A percentile compares a stretch with the other conserved stretches of the same genome.
phyloP scores from a whole-genome alignment of 2,888 invertebrate species.

The Cephus rjabovi region DNA sequence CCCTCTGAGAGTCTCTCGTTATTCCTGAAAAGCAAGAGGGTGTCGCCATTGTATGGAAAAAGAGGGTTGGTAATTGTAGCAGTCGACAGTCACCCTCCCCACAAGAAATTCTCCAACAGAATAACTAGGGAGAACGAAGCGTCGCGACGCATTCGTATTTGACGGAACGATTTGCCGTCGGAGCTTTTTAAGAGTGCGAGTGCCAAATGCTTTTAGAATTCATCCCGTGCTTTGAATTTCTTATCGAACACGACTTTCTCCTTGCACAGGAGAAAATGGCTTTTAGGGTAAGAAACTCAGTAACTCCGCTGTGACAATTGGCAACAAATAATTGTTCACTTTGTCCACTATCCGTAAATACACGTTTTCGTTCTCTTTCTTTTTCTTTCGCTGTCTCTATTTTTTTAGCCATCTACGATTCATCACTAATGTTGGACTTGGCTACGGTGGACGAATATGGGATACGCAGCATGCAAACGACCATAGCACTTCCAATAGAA shows the following conservation, averaged over 20 bases:
- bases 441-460: not conserved
- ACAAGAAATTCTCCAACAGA: not conserved
- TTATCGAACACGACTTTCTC: not conserved
- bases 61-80: not conserved
- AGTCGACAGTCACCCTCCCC: not conserved
- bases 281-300: not conserved
- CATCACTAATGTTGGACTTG: not conserved
- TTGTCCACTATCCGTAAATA: not conserved
- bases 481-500: not conserved
- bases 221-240: not conserved
- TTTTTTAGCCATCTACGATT: not conserved
- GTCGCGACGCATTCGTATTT: not conserved
- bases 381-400: not conserved
- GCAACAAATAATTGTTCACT: not conserved
- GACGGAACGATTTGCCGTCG: not conserved
- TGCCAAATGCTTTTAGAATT: not conserved
- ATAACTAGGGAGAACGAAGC: not conserved
- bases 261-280: not conserved
- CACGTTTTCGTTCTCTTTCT: not conserved
- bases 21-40: not conserved
- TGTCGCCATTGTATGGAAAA: not conserved
- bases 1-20: not conserved
- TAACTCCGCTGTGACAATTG: not conserved
- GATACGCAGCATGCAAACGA: not conserved
- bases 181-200: not conserved